phyloP scores from a whole-genome alignment of 2,797 vertebrate species.

The Babyrousa celebensis region DNA sequence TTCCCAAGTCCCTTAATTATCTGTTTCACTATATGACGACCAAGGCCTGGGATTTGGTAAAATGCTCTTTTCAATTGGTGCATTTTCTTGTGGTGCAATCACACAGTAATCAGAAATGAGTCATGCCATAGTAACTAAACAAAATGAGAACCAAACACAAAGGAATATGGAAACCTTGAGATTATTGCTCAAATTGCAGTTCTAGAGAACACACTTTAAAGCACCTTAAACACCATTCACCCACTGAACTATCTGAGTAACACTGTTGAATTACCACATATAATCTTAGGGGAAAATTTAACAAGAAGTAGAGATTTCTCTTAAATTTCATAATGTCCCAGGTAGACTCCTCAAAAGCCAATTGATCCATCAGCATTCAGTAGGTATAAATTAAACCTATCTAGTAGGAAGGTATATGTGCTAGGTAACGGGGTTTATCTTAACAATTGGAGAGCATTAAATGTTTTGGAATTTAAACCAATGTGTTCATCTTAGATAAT shows the following conservation, averaged over 20 bases:
- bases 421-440: not conserved
- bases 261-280: not conserved
- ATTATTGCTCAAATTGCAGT: not conserved
- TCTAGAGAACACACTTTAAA: slow-evolving; percentile 16
- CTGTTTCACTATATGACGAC: slow-evolving; percentile 65
- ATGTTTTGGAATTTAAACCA: slow-evolving; percentile 40
- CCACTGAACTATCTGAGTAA: not conserved
- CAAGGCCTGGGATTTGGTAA: slow-evolving; percentile 73
- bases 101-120: slow-evolving; percentile 73
- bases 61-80: slow-evolving; percentile 26
- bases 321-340: slow-evolving; percentile 50
- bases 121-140: slow-evolving; percentile 71
- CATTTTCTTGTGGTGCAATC: slow-evolving; percentile 70
- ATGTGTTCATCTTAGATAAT: not conserved
- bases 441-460: not conserved
- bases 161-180: slow-evolving; percentile 53
- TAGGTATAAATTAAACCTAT: not conserved
- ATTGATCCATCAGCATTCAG: not conserved
- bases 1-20: slow-evolving; percentile 82
- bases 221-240: not conserved
- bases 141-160: slow-evolving; percentile 77
- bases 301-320: slow-evolving; percentile 64
- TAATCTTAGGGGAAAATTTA: slow-evolving; percentile 17
- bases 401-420: not conserved
- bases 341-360: slow-evolving; percentile 61